Conservation (phyloP, 2,797 vertebrate genomes). For the Sparus aurata region DNA sequence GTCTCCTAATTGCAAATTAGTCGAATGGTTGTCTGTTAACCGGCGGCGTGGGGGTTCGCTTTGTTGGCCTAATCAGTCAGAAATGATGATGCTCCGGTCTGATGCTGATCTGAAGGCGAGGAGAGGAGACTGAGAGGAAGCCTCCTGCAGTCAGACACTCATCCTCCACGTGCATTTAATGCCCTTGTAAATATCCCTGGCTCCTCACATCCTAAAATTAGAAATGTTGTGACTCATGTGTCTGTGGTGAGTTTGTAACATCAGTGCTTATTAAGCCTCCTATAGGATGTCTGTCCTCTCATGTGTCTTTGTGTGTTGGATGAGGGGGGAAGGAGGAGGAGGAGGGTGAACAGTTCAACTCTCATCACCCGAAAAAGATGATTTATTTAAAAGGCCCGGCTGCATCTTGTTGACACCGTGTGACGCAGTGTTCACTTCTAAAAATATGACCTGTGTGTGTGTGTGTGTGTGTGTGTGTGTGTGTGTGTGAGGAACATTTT, state of each 20-base stretch:
- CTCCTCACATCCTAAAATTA: slow-evolving; percentile 26
- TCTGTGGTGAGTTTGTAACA: slow-evolving; percentile 30
- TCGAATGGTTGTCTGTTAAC: slow-evolving; percentile 45
- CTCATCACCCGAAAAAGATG: slow-evolving; percentile 30
- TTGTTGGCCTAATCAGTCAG: slow-evolving; percentile 42
- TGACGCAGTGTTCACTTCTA: slow-evolving; percentile 55
- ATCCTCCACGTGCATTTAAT: not conserved
- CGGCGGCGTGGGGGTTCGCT: slow-evolving; percentile 14
- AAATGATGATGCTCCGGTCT: slow-evolving; percentile 33
- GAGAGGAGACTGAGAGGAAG: not conserved
- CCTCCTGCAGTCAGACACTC: not conserved
- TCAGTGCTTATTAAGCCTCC: slow-evolving; percentile 30
- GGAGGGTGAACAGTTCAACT: slow-evolving; percentile 45
- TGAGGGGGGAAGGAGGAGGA: not conserved
- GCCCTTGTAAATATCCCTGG: slow-evolving; percentile 8
- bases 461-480: slow-evolving; percentile 19
- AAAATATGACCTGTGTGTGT: slow-evolving; percentile 57
- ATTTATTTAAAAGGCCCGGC: slow-evolving; percentile 32
- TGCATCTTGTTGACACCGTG: slow-evolving; percentile 37
- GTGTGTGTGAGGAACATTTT: slow-evolving; percentile 49
- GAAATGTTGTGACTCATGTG: slow-evolving; percentile 35
- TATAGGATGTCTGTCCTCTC: slow-evolving; percentile 32
- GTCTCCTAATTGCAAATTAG: slow-evolving; percentile 65
- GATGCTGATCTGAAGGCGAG: slow-evolving; percentile 3
- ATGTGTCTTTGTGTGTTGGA: slow-evolving; percentile 26